Base-by-base conservation (phyloP, 2,797 vertebrate genomes). In the Hoplostethus mediterraneus region DNA sequence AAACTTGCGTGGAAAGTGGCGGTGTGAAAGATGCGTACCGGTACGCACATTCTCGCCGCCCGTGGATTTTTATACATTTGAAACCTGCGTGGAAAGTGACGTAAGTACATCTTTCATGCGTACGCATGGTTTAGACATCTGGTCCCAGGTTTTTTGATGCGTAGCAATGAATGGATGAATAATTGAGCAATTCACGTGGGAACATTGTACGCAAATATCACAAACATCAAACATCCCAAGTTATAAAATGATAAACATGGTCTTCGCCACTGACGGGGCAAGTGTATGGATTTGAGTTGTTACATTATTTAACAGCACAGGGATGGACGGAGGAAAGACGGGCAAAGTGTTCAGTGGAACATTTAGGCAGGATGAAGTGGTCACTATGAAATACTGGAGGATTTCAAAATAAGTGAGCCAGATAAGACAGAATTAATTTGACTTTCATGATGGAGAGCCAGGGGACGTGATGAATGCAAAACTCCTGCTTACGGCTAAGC, bases 231-330 rank as follows among this genome's bases (percentile, higher is more conserved):
- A 44, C 13, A 44, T 44, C 10, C 42, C 3, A 30, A 33, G 16
- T 55, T 49, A 11, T 30, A 5, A 61, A 58, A 42, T 60, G 36
- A 68, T 53, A 13, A 68, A 67, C 31, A n/a, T 25, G 10, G 21
- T 44, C 9, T 74, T 64, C 47, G 54, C 10, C 6, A 17, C 71
- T 33, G 0, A 5, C 31, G 59, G 58, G 47, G 44, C 33, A 42
- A 44, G 30, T 49, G 51, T 14, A 47, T 28, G 31, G 16, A 60
- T 67, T 69, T 25, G 44, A 51, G 31, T 2, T 17, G 31, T 28
- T 83, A 4, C 65, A 84, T 81, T 86, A 79, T 82, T 86, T 25
- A 83, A 25, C 21, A 71, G 71, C 55, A 44, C 58, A 31, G 63
- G 52, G 60, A 77, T 9, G 28, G 28, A 28, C 3, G 28, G 28